Percentiles rank a stretch among this genome's conserved stretches.
Conservation (phyloP, 2,888 invertebrate species). For the Cerceris rybyensis region DNA sequence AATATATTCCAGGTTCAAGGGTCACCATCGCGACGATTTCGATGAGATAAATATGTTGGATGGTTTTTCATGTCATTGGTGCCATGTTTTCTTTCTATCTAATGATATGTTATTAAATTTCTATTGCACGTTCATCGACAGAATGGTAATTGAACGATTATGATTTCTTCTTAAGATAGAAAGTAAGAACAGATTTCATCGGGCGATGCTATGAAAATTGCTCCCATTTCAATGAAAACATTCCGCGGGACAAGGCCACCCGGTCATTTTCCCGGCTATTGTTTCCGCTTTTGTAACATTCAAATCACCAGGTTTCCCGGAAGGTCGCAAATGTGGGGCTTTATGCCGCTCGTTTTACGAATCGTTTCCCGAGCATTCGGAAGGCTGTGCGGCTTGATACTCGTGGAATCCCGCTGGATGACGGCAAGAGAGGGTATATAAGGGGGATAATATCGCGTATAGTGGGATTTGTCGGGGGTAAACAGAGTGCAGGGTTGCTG, state of each 20-base stretch:
- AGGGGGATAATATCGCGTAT: conserved; percentile 72
- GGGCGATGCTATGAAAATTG: no score
- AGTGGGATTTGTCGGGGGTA: conserved; percentile 69
- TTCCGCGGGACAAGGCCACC: not conserved
- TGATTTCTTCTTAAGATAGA: no score
- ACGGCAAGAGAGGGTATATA: conserved; percentile 61
- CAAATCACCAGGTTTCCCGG: conserved; percentile 51
- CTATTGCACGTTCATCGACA: no score
- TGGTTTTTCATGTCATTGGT: not conserved
- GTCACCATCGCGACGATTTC: conserved; percentile 28
- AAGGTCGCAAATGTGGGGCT: conserved; percentile 56
- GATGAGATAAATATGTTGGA: conserved; percentile 21
- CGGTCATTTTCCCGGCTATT: not conserved
- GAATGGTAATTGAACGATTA: no score
- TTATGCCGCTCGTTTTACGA: conserved; percentile 54
- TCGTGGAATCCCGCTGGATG: conserved; percentile 58
- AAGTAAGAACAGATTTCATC: no score
- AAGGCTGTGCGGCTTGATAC: conserved; percentile 46
- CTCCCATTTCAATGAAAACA: not conserved
- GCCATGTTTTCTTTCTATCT: not conserved
- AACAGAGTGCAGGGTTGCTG: conserved; percentile 65
- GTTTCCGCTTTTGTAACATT: conserved; percentile 31
- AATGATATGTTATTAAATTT: no score
- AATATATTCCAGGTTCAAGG: not conserved
- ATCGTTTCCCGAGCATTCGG: conserved; percentile 55